Base-by-base conservation (phyloP, 2,113 vertebrate genomes). In the Corydoras maculifer region DNA sequence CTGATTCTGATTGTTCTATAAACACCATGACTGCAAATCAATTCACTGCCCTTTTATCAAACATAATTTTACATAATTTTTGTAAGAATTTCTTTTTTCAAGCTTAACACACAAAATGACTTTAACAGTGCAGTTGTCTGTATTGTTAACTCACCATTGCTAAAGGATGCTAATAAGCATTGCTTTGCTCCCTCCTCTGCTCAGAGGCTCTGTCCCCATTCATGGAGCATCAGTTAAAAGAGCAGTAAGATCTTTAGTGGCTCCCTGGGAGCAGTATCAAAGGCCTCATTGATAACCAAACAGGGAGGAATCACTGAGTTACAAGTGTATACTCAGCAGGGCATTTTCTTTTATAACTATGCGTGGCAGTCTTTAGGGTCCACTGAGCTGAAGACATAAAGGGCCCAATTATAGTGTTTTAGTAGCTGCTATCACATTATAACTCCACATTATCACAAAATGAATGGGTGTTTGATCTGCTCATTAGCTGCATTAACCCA, bases 201-300 rank as follows among this genome's bases (percentile, higher is more conserved):
- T 15, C 70, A 14, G 13, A 35, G 10, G 31, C 65, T 75, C 66
- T 65, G 77, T 65, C 79, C 18, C 78, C 75, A 81, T 83, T 82
- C 60, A 71, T 51, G 74, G 64, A 43, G 74, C 30, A 1, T 78
- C 62, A 69, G 60, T 58, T 73, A 84, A 86, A 79, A 66, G 73
- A 76, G 64, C 77, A 58, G 74, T 84, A 48, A 85, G 68, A 84
- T 80, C 84, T 85, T 76, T 75, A 73, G 78, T 68, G 48, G 82
- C 82, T 80, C 82, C 86, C 83, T 74, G 76, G 84, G 81, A 49
- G 74, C 75, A 78, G 77, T 87, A 89, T 84, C 81, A 88, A 88
- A 88, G 85, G 74, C 60, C 73, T 79, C 80, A 86, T 87, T 86
- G 74, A 84, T 69, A 87, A 86, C 73, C 85, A 87, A 87, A 88